Percentiles rank a stretch among this genome's conserved stretches.
These are phyloP conservation scores for Loxodonta africana DNA, from an alignment of 2,113 vertebrate genomes.

Conservation along the genomic window DNA sequence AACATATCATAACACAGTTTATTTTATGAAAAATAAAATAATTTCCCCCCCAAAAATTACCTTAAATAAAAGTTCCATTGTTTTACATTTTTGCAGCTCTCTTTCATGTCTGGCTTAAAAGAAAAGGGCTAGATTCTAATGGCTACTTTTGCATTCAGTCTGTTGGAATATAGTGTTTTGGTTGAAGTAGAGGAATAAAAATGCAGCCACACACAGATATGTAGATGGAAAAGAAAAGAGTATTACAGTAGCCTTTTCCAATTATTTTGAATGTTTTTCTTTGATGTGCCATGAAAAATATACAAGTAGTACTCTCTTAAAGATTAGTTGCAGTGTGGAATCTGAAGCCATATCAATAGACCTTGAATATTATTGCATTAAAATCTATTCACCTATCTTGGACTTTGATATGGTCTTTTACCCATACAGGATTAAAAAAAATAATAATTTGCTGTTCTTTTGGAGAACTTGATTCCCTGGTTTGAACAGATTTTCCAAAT, in stretches of 20 bases:
- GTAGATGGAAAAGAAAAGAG: background rate
- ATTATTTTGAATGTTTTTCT: background rate
- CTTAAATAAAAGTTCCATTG: background rate
- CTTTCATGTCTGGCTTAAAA: background rate
- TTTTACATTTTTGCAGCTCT: background rate
- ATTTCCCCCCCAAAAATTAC: conserved; percentile 8
- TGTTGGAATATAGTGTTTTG: background rate
- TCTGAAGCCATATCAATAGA: background rate
- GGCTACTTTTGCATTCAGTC: background rate
- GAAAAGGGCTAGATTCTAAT: background rate
- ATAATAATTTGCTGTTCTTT: background rate
- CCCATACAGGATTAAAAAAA: background rate
- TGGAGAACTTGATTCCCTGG: background rate
- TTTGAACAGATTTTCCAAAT: background rate
- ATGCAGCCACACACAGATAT: background rate
- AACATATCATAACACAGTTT: background rate
- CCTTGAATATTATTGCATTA: background rate
- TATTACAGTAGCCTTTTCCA: background rate
- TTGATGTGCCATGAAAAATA: background rate
- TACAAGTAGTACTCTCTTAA: background rate
- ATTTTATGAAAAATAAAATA: conserved; percentile 10
- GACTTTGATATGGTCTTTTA: background rate
- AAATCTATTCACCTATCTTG: background rate
- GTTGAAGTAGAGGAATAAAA: background rate
- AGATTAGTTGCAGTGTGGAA: background rate